phyloP scores from a whole-genome alignment of 2,113 vertebrate species.

The Bubo blakistoni region DNA sequence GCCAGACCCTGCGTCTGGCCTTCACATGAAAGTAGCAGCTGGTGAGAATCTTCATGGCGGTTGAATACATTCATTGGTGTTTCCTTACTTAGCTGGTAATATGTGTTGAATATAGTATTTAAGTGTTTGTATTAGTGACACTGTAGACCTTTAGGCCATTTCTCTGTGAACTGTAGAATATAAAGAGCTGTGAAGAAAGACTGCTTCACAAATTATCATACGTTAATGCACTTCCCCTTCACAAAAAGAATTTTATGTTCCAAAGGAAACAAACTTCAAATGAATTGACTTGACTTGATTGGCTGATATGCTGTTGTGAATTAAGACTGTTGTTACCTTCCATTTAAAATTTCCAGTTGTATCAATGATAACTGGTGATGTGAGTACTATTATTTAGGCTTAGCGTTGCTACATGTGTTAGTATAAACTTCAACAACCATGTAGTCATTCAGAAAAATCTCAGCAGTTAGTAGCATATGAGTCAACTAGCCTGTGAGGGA shows the following conservation, averaged over 20 bases:
- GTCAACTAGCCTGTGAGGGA: neutral
- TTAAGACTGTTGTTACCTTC: neutral
- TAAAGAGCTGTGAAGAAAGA: neutral
- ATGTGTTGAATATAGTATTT: accelerated
- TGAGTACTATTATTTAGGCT: neutral
- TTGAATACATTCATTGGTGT: neutral
- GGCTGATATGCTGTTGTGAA: neutral
- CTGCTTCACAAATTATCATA: neutral
- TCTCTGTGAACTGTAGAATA: neutral
- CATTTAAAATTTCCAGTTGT: neutral
- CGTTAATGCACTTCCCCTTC: neutral
- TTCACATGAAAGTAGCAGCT: neutral
- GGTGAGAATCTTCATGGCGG: neutral
- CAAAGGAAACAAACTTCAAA: neutral
- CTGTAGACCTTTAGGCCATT: neutral
- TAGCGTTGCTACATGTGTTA: neutral
- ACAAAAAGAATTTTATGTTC: neutral
- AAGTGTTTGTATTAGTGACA: neutral
- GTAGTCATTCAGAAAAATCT: neutral
- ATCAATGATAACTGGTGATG: neutral
- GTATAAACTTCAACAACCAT: neutral
- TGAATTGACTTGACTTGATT: neutral
- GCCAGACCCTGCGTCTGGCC: neutral
- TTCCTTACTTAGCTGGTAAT: neutral
- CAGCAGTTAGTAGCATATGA: neutral